Conservation (phyloP, 2,888 invertebrate species). For the Oligia latruncula region DNA sequence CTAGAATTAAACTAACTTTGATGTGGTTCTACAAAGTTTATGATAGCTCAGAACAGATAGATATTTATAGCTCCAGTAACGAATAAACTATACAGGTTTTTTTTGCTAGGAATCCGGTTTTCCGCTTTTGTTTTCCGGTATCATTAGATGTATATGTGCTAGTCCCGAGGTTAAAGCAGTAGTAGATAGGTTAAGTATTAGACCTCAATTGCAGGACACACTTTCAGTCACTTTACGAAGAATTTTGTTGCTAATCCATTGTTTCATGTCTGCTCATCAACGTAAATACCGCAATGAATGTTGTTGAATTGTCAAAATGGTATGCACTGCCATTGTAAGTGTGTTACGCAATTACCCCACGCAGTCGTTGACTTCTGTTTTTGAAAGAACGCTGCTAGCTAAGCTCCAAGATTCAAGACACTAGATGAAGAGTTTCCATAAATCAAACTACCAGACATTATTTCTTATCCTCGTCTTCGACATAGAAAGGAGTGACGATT, state of each 20-base stretch:
- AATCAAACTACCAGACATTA: constrained; percentile 1
- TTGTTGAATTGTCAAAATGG: neutral
- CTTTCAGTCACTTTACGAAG: neutral
- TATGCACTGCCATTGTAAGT: neutral
- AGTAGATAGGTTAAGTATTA: neutral
- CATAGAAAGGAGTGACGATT: neutral
- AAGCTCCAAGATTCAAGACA: neutral
- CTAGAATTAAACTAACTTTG: constrained; percentile 64
- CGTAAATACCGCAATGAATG: neutral
- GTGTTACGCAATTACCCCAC: too few species aligned
- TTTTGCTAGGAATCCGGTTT: constrained; percentile 15
- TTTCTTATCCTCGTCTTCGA: neutral
- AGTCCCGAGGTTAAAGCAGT: neutral
- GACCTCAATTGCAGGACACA: neutral
- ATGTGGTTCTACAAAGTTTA: constrained; percentile 63
- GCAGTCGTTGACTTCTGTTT: neutral
- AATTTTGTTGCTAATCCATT: neutral
- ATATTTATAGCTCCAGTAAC: constrained; percentile 54
- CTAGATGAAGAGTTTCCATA: neutral
- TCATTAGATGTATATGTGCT: neutral
- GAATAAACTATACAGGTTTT: constrained; percentile 28
- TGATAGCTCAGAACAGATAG: constrained; percentile 48
- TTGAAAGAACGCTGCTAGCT: neutral
- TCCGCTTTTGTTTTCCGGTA: neutral
- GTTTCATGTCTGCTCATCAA: neutral